These are phyloP conservation scores for Rhinichthys osculus DNA, from an alignment of 2,797 vertebrate species.

Conservation along the genomic window DNA sequence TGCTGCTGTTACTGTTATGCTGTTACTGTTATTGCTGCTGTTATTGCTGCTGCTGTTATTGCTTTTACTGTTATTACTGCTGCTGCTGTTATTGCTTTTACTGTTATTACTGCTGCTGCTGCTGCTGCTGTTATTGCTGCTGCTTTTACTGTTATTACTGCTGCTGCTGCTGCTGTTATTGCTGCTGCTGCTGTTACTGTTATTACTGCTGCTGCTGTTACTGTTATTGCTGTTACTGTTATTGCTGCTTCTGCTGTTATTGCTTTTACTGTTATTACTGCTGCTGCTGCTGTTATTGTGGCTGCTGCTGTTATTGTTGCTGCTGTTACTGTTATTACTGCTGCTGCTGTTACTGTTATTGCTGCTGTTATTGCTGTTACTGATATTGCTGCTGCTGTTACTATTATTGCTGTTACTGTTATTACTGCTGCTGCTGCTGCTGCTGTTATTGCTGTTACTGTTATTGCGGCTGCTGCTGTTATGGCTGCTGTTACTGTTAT, in stretches of 20 bases:
- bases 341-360: fast-evolving
- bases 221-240: too few relatives aligned
- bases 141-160: too few relatives aligned
- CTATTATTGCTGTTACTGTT: fast-evolving
- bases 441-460: fast-evolving
- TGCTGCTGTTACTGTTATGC: too few relatives aligned
- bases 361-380: too few relatives aligned
- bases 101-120: too few relatives aligned
- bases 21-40: too few relatives aligned
- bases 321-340: fast-evolving
- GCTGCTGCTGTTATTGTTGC: fast-evolving
- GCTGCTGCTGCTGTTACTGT: fast-evolving
- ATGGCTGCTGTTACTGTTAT: fast-evolving
- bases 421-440: fast-evolving
- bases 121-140: fast-evolving
- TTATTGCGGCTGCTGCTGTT: too few relatives aligned
- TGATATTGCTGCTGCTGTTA: too few relatives aligned
- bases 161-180: fast-evolving
- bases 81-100: too few relatives aligned
- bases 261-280: too few relatives aligned
- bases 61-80: fast-evolving
- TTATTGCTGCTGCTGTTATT: fast-evolving
- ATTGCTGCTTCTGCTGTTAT: too few relatives aligned
- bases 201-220: too few relatives aligned
- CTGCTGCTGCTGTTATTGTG: fast-evolving